Base-by-base conservation (phyloP, 2,888 invertebrate genomes). In the Saturnia japonica region DNA sequence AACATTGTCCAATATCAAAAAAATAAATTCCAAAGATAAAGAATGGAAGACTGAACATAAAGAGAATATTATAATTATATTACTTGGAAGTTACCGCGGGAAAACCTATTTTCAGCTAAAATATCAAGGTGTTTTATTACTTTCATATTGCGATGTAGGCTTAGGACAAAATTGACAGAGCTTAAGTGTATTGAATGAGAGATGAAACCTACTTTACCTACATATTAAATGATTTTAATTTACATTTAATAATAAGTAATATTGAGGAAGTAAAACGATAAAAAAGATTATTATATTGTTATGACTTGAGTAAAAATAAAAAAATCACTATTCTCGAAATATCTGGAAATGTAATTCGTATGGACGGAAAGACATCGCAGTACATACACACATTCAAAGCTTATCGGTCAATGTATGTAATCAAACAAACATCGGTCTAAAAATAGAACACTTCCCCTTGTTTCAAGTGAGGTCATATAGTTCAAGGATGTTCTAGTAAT, bases 141-240 rank as follows among this genome's bases (percentile, higher is more conserved):
- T 40, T 64, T 64, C 64, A 64, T 40, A 40, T 1, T 64, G 40
- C 40, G 64, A 40, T 64, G 64, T 64, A 40, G 40, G 64, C n/a
- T 64, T 34, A 40, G 43, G 43, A 54, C 57, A 57, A 68, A 68
- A n/a, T 40, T 64, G 40, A 64, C 64, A 64, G 64, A 64, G 64
- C 64, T 64, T 64, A 64, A 19, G 7, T 40, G 40, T 40, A 64
- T 64, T 64, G n/a, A 40, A 64, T 19, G 40, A 40, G 40, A 64
- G 64, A 40, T 64, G 11, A 28, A 62, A 40, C 40, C 40, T 19
- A 16, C 28, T 64, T 64, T 40, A 43, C 54, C 3, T 51, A 68
- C 68, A 54, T 51, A 47, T 45, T 54, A 54, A 34, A 47, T 51
- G 7, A 54, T 12, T 19, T 34, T 34, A 25, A 57, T 54, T 54